phyloP scores from a whole-genome alignment of 2,888 invertebrate species.

The Automeris io region DNA sequence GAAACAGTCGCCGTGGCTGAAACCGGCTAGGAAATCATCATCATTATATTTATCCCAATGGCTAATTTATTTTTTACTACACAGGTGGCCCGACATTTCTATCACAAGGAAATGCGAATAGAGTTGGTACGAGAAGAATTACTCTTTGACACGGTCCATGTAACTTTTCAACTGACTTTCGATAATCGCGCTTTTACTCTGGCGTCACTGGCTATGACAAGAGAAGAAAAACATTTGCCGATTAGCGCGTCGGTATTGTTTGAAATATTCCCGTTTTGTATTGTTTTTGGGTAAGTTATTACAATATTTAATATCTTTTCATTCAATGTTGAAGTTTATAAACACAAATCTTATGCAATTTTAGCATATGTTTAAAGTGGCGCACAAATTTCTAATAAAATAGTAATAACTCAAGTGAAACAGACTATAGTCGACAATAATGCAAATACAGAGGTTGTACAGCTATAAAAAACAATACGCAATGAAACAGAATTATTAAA shows the following conservation, averaged over 20 bases:
- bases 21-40: no score
- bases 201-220: conserved; percentile 88
- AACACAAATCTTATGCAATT: no score
- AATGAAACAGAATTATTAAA: no score
- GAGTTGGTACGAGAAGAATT: conserved; percentile 92
- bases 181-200: conserved; percentile 94
- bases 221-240: conserved; percentile 92
- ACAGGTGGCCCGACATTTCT: conserved; percentile 93
- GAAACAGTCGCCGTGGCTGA: no score
- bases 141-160: conserved; percentile 93
- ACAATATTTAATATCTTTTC: neutral
- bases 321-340: no score
- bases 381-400: no score
- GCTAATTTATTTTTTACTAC: neutral
- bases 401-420: no score
- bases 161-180: conserved; percentile 95
- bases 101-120: conserved; percentile 95
- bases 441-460: no score
- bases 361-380: no score
- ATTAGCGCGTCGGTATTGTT: conserved; percentile 93
- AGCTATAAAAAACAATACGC: no score
- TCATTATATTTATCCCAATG: no score
- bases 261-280: conserved; percentile 98
- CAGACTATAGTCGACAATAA: no score
- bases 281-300: conserved; percentile 90